phyloP scores from a whole-genome alignment of 2,113 vertebrate genomes.

The Tetraodon nigroviridis region DNA sequence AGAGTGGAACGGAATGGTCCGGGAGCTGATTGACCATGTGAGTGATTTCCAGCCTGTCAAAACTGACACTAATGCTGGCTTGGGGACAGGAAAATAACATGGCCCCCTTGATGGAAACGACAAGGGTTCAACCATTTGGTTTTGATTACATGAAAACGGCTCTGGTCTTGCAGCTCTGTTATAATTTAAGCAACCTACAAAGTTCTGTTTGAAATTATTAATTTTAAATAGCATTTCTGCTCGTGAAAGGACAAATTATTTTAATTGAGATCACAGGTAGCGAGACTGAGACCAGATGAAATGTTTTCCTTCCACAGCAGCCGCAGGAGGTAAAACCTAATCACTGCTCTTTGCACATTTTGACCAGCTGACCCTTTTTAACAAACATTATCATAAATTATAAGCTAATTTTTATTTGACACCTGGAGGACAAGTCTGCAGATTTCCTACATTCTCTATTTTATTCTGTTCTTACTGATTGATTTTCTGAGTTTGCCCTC shows the following conservation, averaged over 20 bases:
- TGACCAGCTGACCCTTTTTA: not conserved
- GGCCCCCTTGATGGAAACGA: too few relatives aligned
- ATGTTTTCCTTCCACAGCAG: not conserved
- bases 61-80: too few relatives aligned
- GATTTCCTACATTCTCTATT: not conserved
- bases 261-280: too few relatives aligned
- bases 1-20: constrained; percentile 99
- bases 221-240: too few relatives aligned
- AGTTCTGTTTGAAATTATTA: too few relatives aligned
- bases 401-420: too few relatives aligned
- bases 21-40: constrained; percentile 96
- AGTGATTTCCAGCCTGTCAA: constrained; percentile 53
- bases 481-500: not conserved
- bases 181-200: not conserved
- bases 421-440: too few relatives aligned
- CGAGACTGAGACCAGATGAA: too few relatives aligned
- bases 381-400: not conserved
- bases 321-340: not conserved
- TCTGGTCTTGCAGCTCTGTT: not conserved
- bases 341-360: not conserved
- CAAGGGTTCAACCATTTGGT: too few relatives aligned
- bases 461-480: not conserved
- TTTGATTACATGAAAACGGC: too few relatives aligned
- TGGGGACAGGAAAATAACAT: too few relatives aligned
- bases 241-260: too few relatives aligned